Base-by-base conservation (phyloP, 2,113 vertebrate species). In the Paedocypris sp. region DNA sequence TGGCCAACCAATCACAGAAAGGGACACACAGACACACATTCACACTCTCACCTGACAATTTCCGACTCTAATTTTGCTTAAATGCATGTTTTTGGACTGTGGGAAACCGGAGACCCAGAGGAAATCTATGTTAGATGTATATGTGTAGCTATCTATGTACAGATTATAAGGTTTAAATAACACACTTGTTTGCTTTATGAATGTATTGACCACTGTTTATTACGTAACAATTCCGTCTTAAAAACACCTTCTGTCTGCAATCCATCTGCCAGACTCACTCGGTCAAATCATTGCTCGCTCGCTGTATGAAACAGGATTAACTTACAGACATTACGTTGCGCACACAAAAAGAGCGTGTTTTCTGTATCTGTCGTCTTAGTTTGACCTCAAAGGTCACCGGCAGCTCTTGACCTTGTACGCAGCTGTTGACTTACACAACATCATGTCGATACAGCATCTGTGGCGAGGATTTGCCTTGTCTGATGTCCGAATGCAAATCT, bases 161-260 rank as follows among this genome's bases (percentile, higher is more conserved):
- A 20, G 5, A 50, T 18, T 11, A 20, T 6, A 10, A 32, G 28
- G 25, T 46, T 13, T 32, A 7, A n/a, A 29, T 69, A 65, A 62
- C 45, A 10, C 69, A 41, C 32, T 35, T 32, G 60, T 63, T 77
- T 64, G 75, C 66, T 68, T 77, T 68, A 64, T 74, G 57, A 56
- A 78, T 60, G 70, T 68, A 80, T 79, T 45, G 25, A 71, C 77
- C 73, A n/a, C 59, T 76, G 66, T 74, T 82, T 71, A 82, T 77
- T 71, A 82, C 72, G 65, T 76, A 75, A 80, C 67, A 71, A 69
- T 76, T 76, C 70, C 31, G 32, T 52, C 68, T 61, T 72, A 69
- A 72, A 75, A 74, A 78, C 68, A 77, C 67, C 22, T 62, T 22
- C 12, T 52, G 1, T 7, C 12, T 23, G 1, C 43, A 33, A 72